Evolutionary conservation across 2,888 invertebrate species (phyloP).

Genomic region (Epirrhoe alternata): DNA sequence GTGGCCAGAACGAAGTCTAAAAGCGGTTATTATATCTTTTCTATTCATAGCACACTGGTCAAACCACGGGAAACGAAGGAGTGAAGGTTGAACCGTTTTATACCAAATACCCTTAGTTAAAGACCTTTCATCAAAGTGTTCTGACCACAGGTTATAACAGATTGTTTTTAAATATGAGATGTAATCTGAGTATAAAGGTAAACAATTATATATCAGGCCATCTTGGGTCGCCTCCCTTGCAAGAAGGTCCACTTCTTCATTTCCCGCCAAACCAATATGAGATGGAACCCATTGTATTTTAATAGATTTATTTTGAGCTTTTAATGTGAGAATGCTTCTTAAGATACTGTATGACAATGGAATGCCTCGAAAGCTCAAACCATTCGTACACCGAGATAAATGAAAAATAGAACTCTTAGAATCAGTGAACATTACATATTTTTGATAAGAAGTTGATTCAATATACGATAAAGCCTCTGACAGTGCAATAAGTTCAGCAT

Average conservation of each 20-base stretch:
- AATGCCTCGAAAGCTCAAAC: constrained; percentile 12
- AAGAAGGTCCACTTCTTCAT: constrained; percentile 6
- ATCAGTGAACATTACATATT: constrained; percentile 7
- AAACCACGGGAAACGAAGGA: constrained; percentile 2
- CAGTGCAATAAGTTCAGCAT: constrained; percentile 8
- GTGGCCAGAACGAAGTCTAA: constrained; percentile 13
- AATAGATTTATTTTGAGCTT: constrained; percentile 4
- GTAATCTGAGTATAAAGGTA: not conserved
- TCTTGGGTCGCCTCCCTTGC: constrained; percentile 10
- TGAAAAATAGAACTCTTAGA: constrained; percentile 10
- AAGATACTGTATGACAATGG: constrained; percentile 15
- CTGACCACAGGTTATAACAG: not conserved
- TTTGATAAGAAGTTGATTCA: not conserved
- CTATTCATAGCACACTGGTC: constrained; percentile 9
- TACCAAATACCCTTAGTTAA: constrained; percentile 11
- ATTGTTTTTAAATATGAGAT: not conserved
- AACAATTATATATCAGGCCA: constrained; percentile 3
- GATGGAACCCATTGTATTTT: constrained; percentile 13
- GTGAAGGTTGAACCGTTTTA: constrained; percentile 15
- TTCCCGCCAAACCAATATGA: constrained; percentile 15
- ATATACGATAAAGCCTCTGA: constrained; percentile 14
- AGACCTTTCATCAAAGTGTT: constrained; percentile 15
- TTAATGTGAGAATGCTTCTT: constrained; percentile 10
- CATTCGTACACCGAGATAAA: constrained; percentile 3
- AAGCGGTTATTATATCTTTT: not conserved